Conservation (phyloP, 1,140 invertebrate genomes). For the Solenopsis invicta region DNA sequence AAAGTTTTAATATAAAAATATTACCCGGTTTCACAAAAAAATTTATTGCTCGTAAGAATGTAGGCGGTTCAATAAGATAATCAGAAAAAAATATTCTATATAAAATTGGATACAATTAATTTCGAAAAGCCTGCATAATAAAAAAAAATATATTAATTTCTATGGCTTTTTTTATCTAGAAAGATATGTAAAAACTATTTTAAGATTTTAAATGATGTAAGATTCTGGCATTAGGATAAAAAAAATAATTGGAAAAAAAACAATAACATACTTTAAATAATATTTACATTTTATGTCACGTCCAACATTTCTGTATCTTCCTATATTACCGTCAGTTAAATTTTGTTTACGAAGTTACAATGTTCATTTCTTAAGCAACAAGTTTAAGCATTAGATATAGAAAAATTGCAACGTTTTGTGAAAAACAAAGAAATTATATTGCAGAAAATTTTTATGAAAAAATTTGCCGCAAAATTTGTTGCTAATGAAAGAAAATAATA, state of each 20-base stretch:
- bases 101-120: background rate
- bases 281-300: background rate
- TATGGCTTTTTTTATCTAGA: background rate
- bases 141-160: background rate
- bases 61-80: background rate
- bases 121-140: background rate
- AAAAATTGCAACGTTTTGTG: background rate
- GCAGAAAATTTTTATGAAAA: background rate
- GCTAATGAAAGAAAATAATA: background rate
- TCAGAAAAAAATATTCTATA: background rate
- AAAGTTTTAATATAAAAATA: background rate
- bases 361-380: constrained; percentile 5
- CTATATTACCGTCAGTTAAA: background rate
- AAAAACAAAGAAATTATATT: background rate
- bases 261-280: background rate
- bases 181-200: background rate
- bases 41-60: background rate
- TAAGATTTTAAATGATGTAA: background rate
- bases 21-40: background rate
- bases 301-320: background rate
- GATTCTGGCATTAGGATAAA: background rate
- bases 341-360: background rate
- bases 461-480: background rate
- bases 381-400: background rate
- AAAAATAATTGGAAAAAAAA: background rate